A percentile compares a stretch with the other conserved stretches of the same genome.
Conservation (phyloP, 2,113 vertebrate species). For the Alligator sinensis region DNA sequence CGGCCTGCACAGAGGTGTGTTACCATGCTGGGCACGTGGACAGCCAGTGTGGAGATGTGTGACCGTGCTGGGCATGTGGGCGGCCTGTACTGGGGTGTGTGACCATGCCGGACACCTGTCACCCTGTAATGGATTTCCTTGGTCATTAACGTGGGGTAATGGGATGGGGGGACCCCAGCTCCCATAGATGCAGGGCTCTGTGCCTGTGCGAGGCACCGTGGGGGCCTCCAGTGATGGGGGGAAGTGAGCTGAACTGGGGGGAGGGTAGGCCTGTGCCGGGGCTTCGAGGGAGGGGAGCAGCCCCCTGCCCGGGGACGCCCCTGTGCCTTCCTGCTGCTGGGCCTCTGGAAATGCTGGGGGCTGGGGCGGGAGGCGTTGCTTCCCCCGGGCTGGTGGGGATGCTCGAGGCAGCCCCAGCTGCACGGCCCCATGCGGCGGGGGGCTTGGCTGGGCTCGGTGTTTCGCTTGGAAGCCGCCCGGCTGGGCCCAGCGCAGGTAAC, state of each 20-base stretch:
- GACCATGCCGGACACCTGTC: too few relatives aligned
- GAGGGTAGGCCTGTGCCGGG: not conserved
- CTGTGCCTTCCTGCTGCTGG: slow-evolving; percentile 22
- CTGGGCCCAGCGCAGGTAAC: slow-evolving; percentile 64
- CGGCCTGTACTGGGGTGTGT: too few relatives aligned
- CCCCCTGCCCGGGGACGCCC: not conserved
- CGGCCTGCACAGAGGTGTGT: too few relatives aligned
- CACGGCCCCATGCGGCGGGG: not conserved
- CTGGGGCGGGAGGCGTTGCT: rapidly evolving
- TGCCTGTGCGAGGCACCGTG: not conserved
- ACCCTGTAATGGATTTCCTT: too few relatives aligned
- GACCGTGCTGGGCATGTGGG: too few relatives aligned
- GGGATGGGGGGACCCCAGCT: not conserved
- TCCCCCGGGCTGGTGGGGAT: rapidly evolving
- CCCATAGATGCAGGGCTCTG: not conserved
- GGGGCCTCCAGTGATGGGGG: not conserved
- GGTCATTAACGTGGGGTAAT: too few relatives aligned
- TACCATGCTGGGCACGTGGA: too few relatives aligned
- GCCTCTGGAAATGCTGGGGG: slow-evolving; percentile 46
- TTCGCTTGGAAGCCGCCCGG: slow-evolving; percentile 12
- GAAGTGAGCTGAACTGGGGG: not conserved
- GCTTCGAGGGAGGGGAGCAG: not conserved
- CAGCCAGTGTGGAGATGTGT: too few relatives aligned
- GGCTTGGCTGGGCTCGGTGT: not conserved
- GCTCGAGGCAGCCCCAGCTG: not conserved